Conservation (phyloP, 2,797 vertebrate species). For the Cuniculus paca region DNA sequence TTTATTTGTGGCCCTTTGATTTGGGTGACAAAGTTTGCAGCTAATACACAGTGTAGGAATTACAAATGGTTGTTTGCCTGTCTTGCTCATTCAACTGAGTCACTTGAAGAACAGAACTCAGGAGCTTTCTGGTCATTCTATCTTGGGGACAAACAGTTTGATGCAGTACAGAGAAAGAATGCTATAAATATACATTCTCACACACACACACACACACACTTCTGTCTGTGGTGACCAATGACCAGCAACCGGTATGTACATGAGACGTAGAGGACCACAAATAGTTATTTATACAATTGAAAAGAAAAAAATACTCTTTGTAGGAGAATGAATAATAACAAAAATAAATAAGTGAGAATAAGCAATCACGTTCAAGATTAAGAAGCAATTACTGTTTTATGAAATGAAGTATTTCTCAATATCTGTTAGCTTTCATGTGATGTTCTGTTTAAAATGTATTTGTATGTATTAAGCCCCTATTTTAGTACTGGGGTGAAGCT, state of each 20-base stretch:
- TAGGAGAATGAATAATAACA: not conserved
- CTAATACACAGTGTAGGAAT: not conserved
- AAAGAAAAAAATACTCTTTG: not conserved
- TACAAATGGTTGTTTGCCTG: not conserved
- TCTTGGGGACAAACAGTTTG: not conserved
- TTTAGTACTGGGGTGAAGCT: not conserved
- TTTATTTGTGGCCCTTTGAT: constrained; percentile 32
- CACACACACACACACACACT: not conserved
- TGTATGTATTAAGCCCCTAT: not conserved
- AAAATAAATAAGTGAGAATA: not conserved
- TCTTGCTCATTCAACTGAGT: not conserved
- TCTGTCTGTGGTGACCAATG: not conserved
- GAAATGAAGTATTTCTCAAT: not conserved
- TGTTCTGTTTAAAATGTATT: constrained; percentile 34
- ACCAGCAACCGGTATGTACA: not conserved
- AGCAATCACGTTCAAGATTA: not conserved
- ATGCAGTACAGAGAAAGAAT: not conserved
- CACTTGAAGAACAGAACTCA: not conserved
- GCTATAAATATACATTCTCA: not conserved
- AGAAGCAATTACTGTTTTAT: not conserved
- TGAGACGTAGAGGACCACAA: not conserved
- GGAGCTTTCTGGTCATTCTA: not conserved
- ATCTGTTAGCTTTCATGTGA: not conserved
- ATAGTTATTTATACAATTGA: constrained; percentile 31
- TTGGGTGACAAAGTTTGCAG: not conserved